Evolutionary conservation across 2,113 vertebrate genomes (phyloP).

Genomic region (Harpagus bidentatus): DNA sequence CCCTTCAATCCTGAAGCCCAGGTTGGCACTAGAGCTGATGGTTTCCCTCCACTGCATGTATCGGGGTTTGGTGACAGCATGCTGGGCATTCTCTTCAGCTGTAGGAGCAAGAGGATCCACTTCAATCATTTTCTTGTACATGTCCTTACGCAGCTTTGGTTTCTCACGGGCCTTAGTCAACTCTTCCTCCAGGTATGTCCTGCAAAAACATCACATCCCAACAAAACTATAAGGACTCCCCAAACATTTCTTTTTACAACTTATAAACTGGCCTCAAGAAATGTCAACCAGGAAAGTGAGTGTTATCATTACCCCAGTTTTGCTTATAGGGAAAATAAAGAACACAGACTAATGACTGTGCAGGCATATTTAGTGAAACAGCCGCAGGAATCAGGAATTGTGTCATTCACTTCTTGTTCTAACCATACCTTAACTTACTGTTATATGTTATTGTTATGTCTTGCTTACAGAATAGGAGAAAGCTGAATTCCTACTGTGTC

Average conservation of each 20-base stretch:
- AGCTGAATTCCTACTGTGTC: background rate
- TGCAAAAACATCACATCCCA: constrained; percentile 53
- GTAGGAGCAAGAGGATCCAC: constrained; percentile 90
- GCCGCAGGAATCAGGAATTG: background rate
- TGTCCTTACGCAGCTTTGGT: constrained; percentile 91
- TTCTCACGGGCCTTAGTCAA: constrained; percentile 89
- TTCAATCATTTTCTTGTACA: constrained; percentile 97
- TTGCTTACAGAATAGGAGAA: background rate
- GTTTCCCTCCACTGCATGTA: constrained; percentile 99
- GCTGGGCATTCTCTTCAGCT: constrained; percentile 83
- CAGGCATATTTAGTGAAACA: background rate
- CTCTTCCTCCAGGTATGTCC: constrained; percentile 96
- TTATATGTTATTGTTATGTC: background rate
- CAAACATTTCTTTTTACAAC: background rate
- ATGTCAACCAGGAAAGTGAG: background rate
- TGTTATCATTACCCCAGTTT: background rate
- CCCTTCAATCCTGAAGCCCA: constrained; percentile 97
- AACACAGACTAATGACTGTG: background rate
- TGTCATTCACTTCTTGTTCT: background rate
- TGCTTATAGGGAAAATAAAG: background rate
- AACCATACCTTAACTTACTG: background rate
- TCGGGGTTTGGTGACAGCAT: constrained; percentile 89
- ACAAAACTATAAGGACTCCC: background rate
- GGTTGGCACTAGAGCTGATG: constrained; percentile 91
- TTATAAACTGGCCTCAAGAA: background rate